phyloP scores from a whole-genome alignment of 2,888 invertebrate species.

The Anodontia alba region DNA sequence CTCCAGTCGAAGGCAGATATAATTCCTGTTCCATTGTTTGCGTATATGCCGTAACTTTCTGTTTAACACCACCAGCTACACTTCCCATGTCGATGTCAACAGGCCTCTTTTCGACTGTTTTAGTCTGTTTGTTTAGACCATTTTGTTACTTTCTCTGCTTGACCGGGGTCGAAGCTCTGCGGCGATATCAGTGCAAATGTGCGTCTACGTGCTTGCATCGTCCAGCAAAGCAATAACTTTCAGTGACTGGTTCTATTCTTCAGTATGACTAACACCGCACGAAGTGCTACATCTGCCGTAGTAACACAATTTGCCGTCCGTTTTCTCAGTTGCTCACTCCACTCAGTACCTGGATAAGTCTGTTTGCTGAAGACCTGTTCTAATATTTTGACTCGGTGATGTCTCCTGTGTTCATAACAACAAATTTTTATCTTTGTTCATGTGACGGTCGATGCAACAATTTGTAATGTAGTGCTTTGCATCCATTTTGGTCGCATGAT shows the following conservation, averaged over 20 bases:
- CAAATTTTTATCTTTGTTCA: too few species aligned
- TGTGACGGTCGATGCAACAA: constrained; percentile 20
- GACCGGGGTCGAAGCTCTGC: constrained; percentile 30
- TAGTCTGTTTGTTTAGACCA: constrained; percentile 23
- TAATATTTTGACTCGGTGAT: too few species aligned
- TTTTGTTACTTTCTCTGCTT: constrained; percentile 26
- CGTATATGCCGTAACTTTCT: constrained; percentile 26
- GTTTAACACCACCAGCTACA: constrained; percentile 10
- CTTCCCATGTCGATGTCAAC: constrained; percentile 33
- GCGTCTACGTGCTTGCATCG: constrained; percentile 52
- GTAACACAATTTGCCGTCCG: background rate
- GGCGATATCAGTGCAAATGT: constrained; percentile 39
- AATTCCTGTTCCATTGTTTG: constrained; percentile 38
- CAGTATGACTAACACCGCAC: constrained; percentile 23
- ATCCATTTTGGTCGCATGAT: constrained; percentile 25
- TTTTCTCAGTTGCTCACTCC: background rate
- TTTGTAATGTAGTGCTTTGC: constrained; percentile 26
- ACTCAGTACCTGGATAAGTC: background rate
- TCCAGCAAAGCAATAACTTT: constrained; percentile 50
- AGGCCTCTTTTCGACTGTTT: constrained; percentile 30
- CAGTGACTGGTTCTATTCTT: background rate
- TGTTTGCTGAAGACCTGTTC: background rate
- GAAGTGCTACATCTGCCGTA: constrained; percentile 2
- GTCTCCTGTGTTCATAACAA: too few species aligned
- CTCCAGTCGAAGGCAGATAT: constrained; percentile 44